Base-by-base conservation (phyloP, 2,888 invertebrate genomes). In the Drosophila stalkeri region DNA sequence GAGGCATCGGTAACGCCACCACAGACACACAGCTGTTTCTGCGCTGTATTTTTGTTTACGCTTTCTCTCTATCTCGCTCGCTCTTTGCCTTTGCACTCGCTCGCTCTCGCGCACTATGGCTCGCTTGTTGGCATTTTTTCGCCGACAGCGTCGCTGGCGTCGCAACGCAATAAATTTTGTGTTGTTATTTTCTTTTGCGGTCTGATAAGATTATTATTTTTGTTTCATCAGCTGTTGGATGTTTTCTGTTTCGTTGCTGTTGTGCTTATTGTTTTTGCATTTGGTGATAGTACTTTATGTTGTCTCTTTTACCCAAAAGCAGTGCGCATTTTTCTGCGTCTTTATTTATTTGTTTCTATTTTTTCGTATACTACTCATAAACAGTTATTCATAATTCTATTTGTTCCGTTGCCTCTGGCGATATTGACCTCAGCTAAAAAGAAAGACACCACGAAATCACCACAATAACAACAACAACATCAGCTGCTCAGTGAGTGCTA, bases 131-230 rank as follows among this genome's bases (percentile, higher is more conserved):
- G 52, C 52, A 65, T 43, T 61, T 44, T 44, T 27, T 41, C 23
- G 47, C 35, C 61, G 49, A 57, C 75, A 35, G 56, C 55, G 64
- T 54, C 61, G 61, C 61, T 57, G 46, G 66, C 70, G 57, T 75
- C 80, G 72, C 87, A 87, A 84, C 82, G 82, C 87, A 82, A 82
- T 82, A 82, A 79, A 63, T 70, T 87, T 81, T 57, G 70, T 82
- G 73, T 83, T 83, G 49, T 72, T 77, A 56, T 83, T 84, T 81
- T 67, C 54, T 63, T 75, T 75, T 37, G 57, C 23, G 35, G 35
- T 80, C 71, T 87, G 88, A 82, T 82, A 87, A 87, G 86, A 86
- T 59, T 72, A 65, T 66, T 72, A 65, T 64, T 77, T 80, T 56
- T 71, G 65, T 77, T 64, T 73, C 78, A 80, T 83, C 84, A 83